phyloP scores from a whole-genome alignment of 2,888 invertebrate genomes.

The Polydrusus pterygomalis region DNA sequence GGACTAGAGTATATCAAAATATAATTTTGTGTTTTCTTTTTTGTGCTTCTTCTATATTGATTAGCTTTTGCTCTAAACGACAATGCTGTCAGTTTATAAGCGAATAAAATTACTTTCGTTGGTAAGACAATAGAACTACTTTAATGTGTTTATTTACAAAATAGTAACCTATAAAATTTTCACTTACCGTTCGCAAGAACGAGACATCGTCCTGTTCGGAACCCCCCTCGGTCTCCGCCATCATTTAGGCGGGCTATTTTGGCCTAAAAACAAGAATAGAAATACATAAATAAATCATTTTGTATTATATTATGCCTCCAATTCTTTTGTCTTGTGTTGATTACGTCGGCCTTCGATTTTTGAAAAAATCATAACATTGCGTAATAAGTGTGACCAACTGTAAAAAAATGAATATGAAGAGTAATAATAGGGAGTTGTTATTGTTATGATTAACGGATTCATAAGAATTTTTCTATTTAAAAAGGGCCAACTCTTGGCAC shows the following conservation, averaged over 20 bases:
- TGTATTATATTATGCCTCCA: neutral
- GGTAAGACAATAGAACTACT: neutral
- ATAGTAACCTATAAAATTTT: conserved; percentile 30
- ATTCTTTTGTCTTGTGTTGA: conserved; percentile 16
- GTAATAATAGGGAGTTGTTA: neutral
- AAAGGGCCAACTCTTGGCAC: no score
- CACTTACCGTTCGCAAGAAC: conserved; percentile 97
- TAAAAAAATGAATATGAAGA: neutral
- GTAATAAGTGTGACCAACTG: conserved; percentile 54
- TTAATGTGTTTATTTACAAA: conserved; percentile 24
- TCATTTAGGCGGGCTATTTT: conserved; percentile 77
- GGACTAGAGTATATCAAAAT: neutral
- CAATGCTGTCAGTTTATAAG: neutral
- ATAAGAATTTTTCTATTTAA: no score
- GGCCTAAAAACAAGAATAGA: conserved; percentile 58
- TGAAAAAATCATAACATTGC: conserved; percentile 47
- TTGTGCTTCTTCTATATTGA: conserved; percentile 2
- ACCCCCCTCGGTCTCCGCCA: conserved; percentile 96
- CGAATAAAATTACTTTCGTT: neutral
- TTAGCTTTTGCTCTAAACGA: neutral
- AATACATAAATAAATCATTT: conserved; percentile 37
- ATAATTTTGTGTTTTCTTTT: conserved; percentile 11
- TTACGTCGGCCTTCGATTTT: conserved; percentile 40
- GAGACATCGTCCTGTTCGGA: conserved; percentile 99
- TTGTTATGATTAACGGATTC: no score